Evolutionary conservation across 2,888 invertebrate genomes (phyloP).

Genomic region (Agrotis segetum): DNA sequence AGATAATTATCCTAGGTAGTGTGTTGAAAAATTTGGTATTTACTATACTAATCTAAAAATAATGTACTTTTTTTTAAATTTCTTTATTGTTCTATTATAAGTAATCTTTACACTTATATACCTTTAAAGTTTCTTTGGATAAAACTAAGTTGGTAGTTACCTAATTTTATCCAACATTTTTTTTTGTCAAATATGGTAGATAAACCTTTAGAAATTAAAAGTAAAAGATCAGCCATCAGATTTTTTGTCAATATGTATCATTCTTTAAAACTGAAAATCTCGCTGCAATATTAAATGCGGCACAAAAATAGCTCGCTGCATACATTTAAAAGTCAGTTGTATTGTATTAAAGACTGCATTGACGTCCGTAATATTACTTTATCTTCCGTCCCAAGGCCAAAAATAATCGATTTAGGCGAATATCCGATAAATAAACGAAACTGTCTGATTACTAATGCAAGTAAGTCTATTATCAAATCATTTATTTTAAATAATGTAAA

Average conservation of each 20-base stretch:
- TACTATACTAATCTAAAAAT: background rate
- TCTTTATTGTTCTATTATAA: no score
- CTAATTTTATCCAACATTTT: no score
- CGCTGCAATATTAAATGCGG: background rate
- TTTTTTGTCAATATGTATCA: no score
- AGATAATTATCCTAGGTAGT: background rate
- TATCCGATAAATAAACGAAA: conserved; percentile 24
- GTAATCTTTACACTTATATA: no score
- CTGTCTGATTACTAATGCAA: conserved; percentile 5
- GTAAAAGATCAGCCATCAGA: no score
- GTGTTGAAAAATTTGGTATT: background rate
- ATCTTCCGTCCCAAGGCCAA: conserved; percentile 4
- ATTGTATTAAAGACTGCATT: background rate
- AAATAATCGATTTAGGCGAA: conserved; percentile 23
- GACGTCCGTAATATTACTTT: conserved; percentile 8
- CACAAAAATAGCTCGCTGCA: background rate
- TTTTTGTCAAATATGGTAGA: no score
- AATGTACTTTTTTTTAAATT: no score
- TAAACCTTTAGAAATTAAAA: no score
- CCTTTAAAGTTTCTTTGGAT: no score
- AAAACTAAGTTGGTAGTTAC: no score
- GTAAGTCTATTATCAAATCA: conserved; percentile 20
- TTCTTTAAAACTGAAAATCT: background rate
- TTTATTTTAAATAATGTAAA: background rate
- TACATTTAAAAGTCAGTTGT: background rate